Base-by-base conservation (phyloP, 2,888 invertebrate genomes). In the Eupithecia subumbrata region DNA sequence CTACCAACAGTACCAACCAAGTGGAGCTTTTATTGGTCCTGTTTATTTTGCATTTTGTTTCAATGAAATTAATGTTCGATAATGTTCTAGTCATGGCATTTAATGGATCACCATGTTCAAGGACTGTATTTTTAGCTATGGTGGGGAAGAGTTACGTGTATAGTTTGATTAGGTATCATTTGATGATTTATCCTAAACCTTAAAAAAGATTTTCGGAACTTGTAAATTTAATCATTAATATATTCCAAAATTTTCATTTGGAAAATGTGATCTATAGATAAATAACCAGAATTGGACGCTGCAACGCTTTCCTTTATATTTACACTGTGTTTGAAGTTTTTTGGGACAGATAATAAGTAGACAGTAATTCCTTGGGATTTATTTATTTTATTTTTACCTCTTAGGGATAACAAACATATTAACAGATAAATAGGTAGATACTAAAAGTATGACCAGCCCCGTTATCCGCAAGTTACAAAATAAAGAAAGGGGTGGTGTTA, bases 31-130 rank as follows among this genome's bases (percentile, higher is more conserved):
- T 88, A 88, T 88, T 86, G 82, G 86, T 84, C 85, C 81, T 83
- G 84, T 87, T 90, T 90, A 86, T 88, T 89, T 89, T 84, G 86
- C 86, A 84, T 90, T 88, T 82, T 83, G 82, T 86, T 87, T 86
- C 83, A 82, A 76, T 82, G 79, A 79, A 70, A 85, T 83, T 81
- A 82, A 82, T 83, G 82, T 82, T 82, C 82, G 79, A 84, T 12
- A 67, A 69, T 84, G 78, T 74, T 82, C 86, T 80, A 87, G 83
- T 89, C 87, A 87, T 86, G 80, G 73, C 78, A 83, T 84, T 84
- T 87, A 88, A 88, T 87, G 86, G 84, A 80, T 37, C 22, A 12
- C n/a, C 37, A 22, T 68, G 12, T 67, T 40, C 37, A 37, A n/a
- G 37, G 37, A 22, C 22, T 60, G 5, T 67, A 40, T 67, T 2